These are phyloP conservation scores for Drosophila helvetica DNA, from an alignment of 2,888 invertebrate genomes.

Conservation along the genomic window DNA sequence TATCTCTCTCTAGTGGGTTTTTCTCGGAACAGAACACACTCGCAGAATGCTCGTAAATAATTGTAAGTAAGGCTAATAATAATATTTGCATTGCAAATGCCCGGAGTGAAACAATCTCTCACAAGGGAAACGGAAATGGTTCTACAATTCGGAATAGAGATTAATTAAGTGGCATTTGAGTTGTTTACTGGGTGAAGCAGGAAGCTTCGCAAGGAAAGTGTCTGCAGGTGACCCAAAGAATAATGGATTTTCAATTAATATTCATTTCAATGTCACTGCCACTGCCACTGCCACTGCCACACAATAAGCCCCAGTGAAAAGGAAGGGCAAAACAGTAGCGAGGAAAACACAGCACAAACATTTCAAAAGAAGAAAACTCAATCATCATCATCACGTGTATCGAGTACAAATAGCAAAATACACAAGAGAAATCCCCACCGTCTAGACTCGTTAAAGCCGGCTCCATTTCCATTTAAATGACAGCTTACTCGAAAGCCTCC, in stretches of 20 bases:
- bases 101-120: constrained; percentile 34
- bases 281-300: neutral
- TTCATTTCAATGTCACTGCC: constrained; percentile 20
- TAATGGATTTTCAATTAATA: neutral
- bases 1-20: constrained; percentile 27
- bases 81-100: constrained; percentile 53
- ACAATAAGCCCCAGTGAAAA: too few species aligned
- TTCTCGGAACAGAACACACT: constrained; percentile 49
- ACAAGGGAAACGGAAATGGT: constrained; percentile 16
- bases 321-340: too few species aligned
- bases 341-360: constrained; percentile 56
- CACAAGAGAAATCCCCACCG: neutral
- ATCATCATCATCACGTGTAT: constrained; percentile 60
- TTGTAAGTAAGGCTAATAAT: constrained; percentile 55
- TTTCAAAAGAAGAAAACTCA: constrained; percentile 41
- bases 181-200: constrained; percentile 5
- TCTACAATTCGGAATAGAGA: neutral
- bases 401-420: constrained; percentile 37
- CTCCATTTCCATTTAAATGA: constrained; percentile 8
- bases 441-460: constrained; percentile 36
- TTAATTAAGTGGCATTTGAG: constrained; percentile 10
- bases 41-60: constrained; percentile 57
- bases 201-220: neutral
- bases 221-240: neutral
- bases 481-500: neutral